These are phyloP conservation scores for Crenuchus spilurus DNA, from an alignment of 2,797 vertebrate genomes.

Conservation along the genomic window DNA sequence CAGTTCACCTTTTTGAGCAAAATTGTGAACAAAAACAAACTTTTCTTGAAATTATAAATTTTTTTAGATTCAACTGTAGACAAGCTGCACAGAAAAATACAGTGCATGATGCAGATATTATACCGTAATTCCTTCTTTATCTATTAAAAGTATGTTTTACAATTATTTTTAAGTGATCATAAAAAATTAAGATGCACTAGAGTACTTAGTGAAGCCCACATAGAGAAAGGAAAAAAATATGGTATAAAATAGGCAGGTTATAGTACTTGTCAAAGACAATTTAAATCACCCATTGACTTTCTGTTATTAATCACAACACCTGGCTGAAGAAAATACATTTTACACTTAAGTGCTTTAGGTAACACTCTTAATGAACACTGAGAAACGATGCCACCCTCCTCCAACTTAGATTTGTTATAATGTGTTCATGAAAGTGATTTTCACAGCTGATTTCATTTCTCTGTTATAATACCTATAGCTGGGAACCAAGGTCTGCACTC, in stretches of 20 bases:
- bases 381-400: neutral
- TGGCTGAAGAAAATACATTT: neutral
- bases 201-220: no score
- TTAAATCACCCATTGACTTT: neutral
- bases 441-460: neutral
- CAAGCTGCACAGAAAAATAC: no score
- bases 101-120: no score
- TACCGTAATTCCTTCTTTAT: no score
- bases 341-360: neutral
- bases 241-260: neutral
- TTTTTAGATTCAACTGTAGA: no score
- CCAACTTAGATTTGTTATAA: neutral
- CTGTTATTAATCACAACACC: neutral
- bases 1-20: no score
- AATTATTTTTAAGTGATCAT: no score
- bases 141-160: no score
- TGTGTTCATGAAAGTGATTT: neutral
- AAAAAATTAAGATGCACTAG: no score
- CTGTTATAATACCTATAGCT: neutral
- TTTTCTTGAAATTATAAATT: no score
- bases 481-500: neutral
- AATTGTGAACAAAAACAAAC: no score
- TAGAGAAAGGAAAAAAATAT: no score
- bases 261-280: neutral
- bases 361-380: constrained; percentile 1